Conservation (phyloP, 2,113 vertebrate species). For the Vicugna pacos region DNA sequence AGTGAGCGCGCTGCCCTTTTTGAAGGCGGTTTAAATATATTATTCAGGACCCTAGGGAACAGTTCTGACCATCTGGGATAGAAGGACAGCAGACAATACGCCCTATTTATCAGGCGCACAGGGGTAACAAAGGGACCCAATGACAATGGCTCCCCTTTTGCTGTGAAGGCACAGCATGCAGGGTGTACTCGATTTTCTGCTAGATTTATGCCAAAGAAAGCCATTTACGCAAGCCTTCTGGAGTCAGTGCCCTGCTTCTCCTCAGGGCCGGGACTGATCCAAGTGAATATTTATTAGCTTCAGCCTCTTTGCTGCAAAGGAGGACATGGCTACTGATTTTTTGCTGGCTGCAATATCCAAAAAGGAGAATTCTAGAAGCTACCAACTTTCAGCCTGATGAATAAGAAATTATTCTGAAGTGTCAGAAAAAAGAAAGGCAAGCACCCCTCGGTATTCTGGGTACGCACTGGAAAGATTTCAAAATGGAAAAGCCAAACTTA, state of each 20-base stretch:
- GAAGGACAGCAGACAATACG: not conserved
- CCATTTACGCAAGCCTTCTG: not conserved
- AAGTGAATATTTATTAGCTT: constrained; percentile 82
- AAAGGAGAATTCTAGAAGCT: constrained; percentile 79
- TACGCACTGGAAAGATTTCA: not conserved
- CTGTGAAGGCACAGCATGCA: constrained; percentile 17
- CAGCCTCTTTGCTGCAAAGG: constrained; percentile 67
- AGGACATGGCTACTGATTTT: constrained; percentile 67
- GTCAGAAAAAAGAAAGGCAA: constrained; percentile 15
- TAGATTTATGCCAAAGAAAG: constrained; percentile 69
- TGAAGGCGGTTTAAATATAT: not conserved
- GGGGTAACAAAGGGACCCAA: not conserved
- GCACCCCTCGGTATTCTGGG: constrained; percentile 50
- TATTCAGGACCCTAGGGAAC: constrained; percentile 20
- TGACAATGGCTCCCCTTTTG: not conserved
- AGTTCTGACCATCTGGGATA: constrained; percentile 17
- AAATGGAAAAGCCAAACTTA: not conserved
- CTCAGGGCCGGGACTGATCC: constrained; percentile 69
- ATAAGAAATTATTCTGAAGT: constrained; percentile 62
- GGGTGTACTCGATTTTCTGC: constrained; percentile 54
- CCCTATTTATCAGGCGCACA: not conserved
- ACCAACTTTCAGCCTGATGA: constrained; percentile 76
- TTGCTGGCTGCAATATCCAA: constrained; percentile 70
- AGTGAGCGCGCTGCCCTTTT: not conserved
- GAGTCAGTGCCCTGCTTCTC: constrained; percentile 62